Evolutionary conservation across 2,888 invertebrate species (phyloP).

Genomic region (Busseola fusca): DNA sequence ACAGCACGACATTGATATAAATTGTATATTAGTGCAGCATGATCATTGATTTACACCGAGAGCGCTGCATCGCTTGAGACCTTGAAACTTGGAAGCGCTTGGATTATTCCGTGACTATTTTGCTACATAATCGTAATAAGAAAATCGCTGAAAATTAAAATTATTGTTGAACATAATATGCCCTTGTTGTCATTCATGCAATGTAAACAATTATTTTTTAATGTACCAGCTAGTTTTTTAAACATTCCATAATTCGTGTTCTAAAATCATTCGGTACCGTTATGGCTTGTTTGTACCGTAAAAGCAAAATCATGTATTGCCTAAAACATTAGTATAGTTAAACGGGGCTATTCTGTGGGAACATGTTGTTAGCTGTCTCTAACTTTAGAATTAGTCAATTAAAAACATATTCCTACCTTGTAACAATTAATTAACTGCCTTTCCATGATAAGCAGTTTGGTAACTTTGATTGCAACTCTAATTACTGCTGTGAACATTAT

Average conservation of each 20-base stretch:
- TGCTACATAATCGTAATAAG: slow-evolving; percentile 48
- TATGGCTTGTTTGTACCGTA: slow-evolving; percentile 60
- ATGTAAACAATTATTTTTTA: slow-evolving; percentile 29
- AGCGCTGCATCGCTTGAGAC: slow-evolving; percentile 43
- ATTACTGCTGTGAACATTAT: slow-evolving; percentile 20
- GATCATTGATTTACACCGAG: slow-evolving; percentile 41
- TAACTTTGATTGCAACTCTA: slow-evolving; percentile 30
- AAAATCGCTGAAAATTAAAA: slow-evolving; percentile 39
- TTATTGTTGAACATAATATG: slow-evolving; percentile 45
- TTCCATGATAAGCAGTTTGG: slow-evolving; percentile 28
- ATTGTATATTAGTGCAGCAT: not conserved
- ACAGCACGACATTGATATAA: not conserved
- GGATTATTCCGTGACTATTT: slow-evolving; percentile 45
- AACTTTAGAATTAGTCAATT: slow-evolving; percentile 56
- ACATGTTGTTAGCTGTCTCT: slow-evolving; percentile 53
- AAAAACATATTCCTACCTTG: slow-evolving; percentile 45
- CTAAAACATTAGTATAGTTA: slow-evolving; percentile 54
- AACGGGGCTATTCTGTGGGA: slow-evolving; percentile 59
- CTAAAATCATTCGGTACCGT: slow-evolving; percentile 54
- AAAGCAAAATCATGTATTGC: slow-evolving; percentile 62
- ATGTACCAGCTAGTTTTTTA: slow-evolving; percentile 15
- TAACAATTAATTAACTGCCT: slow-evolving; percentile 38
- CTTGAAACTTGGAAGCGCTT: slow-evolving; percentile 55
- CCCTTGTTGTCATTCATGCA: slow-evolving; percentile 41
- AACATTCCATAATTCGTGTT: slow-evolving; percentile 41